phyloP scores from a whole-genome alignment of 2,888 invertebrate species.

The Serripes groenlandicus region DNA sequence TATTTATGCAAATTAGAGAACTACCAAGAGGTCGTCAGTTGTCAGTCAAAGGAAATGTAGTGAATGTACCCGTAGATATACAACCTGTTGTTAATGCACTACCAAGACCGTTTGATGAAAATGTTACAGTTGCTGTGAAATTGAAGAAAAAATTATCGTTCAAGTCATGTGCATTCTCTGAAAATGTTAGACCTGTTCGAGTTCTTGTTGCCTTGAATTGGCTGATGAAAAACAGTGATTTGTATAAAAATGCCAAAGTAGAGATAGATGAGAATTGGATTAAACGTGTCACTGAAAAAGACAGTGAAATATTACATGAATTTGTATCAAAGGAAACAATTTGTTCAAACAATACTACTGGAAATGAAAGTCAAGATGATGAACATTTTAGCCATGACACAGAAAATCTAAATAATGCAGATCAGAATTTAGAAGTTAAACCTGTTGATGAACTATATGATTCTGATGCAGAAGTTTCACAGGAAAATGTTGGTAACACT shows the following conservation, averaged over 20 bases:
- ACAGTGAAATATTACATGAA: background rate
- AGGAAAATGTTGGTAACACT: constrained; percentile 52
- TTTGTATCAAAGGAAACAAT: background rate
- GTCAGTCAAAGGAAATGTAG: constrained; percentile 35
- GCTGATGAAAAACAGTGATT: constrained; percentile 44
- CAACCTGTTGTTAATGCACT: constrained; percentile 36
- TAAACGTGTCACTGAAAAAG: background rate
- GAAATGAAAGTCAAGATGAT: background rate
- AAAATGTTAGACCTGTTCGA: constrained; percentile 48
- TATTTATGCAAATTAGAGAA: constrained; percentile 36
- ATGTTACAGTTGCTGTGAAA: constrained; percentile 28
- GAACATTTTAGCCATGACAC: too few relatives aligned
- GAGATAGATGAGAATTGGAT: constrained; percentile 43
- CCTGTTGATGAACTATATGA: too few relatives aligned
- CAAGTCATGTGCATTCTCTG: constrained; percentile 36
- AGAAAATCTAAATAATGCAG: background rate
- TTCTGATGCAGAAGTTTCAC: constrained; percentile 39
- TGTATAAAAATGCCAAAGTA: constrained; percentile 48
- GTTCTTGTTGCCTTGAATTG: constrained; percentile 50
- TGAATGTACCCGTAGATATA: constrained; percentile 68
- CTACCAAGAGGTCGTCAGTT: constrained; percentile 39
- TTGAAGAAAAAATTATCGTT: constrained; percentile 49
- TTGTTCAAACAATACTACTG: background rate
- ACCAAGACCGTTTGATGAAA: constrained; percentile 38
- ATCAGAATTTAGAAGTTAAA: too few relatives aligned